Conservation (phyloP, 2,797 vertebrate genomes). For the Coranthus polyacanthus region DNA sequence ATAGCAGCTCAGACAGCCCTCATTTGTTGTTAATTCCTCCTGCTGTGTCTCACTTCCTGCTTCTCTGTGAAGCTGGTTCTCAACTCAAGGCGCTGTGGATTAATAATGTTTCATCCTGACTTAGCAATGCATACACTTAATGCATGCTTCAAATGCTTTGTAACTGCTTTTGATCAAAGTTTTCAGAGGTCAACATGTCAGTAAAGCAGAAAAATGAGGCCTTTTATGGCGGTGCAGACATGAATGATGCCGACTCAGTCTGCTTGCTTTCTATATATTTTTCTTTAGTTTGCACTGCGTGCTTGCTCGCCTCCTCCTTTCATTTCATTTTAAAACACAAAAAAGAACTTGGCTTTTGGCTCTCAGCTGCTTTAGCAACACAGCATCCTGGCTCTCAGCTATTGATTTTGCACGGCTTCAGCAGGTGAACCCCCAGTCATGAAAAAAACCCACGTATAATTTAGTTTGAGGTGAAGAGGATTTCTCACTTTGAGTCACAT, state of each 20-base stretch:
- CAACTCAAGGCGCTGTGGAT: slow-evolving; percentile 12
- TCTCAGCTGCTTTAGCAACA: slow-evolving; percentile 35
- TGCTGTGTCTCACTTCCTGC: slow-evolving; percentile 42
- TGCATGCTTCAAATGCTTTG: slow-evolving; percentile 19
- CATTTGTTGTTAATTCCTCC: slow-evolving; percentile 6
- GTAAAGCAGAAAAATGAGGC: slow-evolving; percentile 13
- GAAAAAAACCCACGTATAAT: slow-evolving; percentile 75
- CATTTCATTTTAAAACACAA: slow-evolving; percentile 50
- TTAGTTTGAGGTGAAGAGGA: slow-evolving; percentile 79
- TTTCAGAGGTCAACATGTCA: slow-evolving; percentile 43
- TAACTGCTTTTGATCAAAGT: slow-evolving; percentile 32
- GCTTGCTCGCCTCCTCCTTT: slow-evolving; percentile 22
- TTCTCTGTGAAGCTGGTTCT: slow-evolving; percentile 4
- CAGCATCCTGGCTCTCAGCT: slow-evolving; percentile 46
- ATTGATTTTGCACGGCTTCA: slow-evolving; percentile 75
- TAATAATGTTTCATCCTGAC: slow-evolving; percentile 8
- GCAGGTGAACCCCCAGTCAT: slow-evolving; percentile 77
- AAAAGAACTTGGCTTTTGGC: slow-evolving; percentile 47
- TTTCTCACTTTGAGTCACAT: slow-evolving; percentile 86
- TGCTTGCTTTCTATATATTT: slow-evolving; percentile 7
- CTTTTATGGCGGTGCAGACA: slow-evolving; percentile 37
- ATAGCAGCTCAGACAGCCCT: background rate
- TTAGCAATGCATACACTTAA: slow-evolving; percentile 2
- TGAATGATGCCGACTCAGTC: slow-evolving; percentile 3
- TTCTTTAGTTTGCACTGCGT: slow-evolving; percentile 10